These are phyloP conservation scores for Fundulus diaphanus DNA, from an alignment of 2,797 vertebrate genomes.

Conservation along the genomic window DNA sequence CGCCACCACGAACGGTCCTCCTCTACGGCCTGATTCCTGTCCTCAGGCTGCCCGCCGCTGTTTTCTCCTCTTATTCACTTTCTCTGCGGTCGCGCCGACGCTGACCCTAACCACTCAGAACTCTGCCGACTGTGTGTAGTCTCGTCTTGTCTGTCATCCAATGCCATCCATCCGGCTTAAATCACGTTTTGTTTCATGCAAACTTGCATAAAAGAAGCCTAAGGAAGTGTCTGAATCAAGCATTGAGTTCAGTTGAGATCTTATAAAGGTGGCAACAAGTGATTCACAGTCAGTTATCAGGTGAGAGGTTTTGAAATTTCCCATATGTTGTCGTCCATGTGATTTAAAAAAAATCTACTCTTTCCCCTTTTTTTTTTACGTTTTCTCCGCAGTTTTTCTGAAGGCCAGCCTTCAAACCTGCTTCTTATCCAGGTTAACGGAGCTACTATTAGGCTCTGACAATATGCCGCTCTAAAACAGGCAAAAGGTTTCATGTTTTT, in stretches of 20 bases:
- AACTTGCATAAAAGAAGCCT: background rate
- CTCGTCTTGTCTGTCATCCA: background rate
- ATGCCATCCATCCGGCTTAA: background rate
- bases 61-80: constrained; percentile 32
- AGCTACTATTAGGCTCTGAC: too few relatives aligned
- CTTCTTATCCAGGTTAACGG: too few relatives aligned
- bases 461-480: too few relatives aligned
- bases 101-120: constrained; percentile 52
- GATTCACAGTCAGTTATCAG: background rate
- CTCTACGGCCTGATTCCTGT: constrained; percentile 46
- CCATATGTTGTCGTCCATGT: background rate
- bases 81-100: constrained; percentile 22
- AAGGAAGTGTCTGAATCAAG: background rate
- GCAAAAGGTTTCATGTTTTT: background rate
- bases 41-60: constrained; percentile 49
- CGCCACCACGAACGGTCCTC: constrained; percentile 24
- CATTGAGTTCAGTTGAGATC: too few relatives aligned
- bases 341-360: background rate
- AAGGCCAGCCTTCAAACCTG: too few relatives aligned
- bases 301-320: background rate
- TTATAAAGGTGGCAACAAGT: background rate
- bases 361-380: background rate
- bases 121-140: constrained; percentile 22
- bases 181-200: background rate
- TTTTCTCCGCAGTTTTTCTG: background rate